A percentile compares a stretch with the other conserved stretches of the same genome.
Conservation (phyloP, 2,113 vertebrate genomes). For the Corythornis cristatus region DNA sequence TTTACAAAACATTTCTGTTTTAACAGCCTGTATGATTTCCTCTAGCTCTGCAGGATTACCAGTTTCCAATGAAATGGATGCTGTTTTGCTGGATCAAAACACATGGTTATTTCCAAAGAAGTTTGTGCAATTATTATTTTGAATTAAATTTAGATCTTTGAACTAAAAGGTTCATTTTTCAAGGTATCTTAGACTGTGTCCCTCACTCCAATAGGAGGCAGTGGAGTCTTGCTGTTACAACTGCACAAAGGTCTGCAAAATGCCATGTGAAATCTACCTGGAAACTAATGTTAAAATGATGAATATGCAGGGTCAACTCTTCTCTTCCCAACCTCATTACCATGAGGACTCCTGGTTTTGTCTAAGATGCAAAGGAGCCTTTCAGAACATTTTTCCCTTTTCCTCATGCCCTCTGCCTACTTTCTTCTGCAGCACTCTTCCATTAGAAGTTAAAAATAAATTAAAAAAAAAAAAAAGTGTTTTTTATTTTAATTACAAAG, state of each 20-base stretch:
- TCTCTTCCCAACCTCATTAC: neutral
- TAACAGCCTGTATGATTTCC: neutral
- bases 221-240: neutral
- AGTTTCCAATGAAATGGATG: neutral
- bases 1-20: neutral
- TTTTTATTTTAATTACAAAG: constrained; percentile 57
- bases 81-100: neutral
- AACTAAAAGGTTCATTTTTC: neutral
- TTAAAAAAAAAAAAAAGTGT: neutral
- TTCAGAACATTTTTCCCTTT: neutral
- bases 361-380: neutral
- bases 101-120: neutral
- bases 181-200: neutral
- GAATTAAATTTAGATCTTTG: neutral
- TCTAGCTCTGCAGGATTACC: neutral
- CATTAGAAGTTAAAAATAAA: neutral
- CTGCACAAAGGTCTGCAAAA: neutral
- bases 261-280: neutral
- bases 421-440: neutral
- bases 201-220: neutral
- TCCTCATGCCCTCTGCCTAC: neutral
- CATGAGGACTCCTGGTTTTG: neutral
- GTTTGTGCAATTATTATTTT: neutral
- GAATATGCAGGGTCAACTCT: neutral
- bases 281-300: neutral